These are phyloP conservation scores for Brachynemurus nebulosus DNA, from an alignment of 2,888 invertebrate species.

Conservation along the genomic window DNA sequence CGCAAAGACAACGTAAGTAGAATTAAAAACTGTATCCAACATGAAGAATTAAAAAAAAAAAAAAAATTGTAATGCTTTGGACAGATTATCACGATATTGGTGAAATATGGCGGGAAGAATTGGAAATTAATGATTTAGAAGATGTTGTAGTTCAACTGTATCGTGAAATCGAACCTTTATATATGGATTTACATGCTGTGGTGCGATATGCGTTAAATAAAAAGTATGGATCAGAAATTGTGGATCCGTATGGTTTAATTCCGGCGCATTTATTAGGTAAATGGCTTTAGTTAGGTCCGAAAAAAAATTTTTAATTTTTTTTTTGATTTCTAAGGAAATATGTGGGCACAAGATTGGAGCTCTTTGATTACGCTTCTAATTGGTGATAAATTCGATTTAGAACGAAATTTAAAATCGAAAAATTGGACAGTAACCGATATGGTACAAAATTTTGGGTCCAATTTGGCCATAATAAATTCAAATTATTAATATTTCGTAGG, in stretches of 20 bases:
- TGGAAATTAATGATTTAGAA: slow-evolving; percentile 44
- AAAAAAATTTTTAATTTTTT: background rate
- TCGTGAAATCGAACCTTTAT: slow-evolving; percentile 44
- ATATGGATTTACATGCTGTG: slow-evolving; percentile 57
- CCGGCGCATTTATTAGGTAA: slow-evolving; percentile 56
- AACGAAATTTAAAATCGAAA: slow-evolving; percentile 34
- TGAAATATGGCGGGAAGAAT: slow-evolving; percentile 47
- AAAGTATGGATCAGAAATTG: slow-evolving; percentile 38
- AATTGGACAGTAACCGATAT: slow-evolving; percentile 45
- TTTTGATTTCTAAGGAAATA: slow-evolving; percentile 34
- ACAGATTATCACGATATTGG: slow-evolving; percentile 48
- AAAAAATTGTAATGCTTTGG: too few relatives aligned
- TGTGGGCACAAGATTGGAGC: slow-evolving; percentile 63
- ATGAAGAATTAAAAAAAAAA: slow-evolving; percentile 1
- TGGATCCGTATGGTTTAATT: slow-evolving; percentile 41
- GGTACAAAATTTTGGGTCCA: slow-evolving; percentile 27
- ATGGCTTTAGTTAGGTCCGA: slow-evolving; percentile 1
- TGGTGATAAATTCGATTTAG: slow-evolving; percentile 31
- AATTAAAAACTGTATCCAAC: background rate
- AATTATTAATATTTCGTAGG: slow-evolving; percentile 24
- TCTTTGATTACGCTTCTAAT: slow-evolving; percentile 40
- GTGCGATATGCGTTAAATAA: slow-evolving; percentile 44
- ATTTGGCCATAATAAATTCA: background rate
- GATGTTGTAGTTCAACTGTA: slow-evolving; percentile 37
- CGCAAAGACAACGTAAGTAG: slow-evolving; percentile 44